phyloP scores from a whole-genome alignment of 2,797 vertebrate species.

The Trichosurus vulpecula region DNA sequence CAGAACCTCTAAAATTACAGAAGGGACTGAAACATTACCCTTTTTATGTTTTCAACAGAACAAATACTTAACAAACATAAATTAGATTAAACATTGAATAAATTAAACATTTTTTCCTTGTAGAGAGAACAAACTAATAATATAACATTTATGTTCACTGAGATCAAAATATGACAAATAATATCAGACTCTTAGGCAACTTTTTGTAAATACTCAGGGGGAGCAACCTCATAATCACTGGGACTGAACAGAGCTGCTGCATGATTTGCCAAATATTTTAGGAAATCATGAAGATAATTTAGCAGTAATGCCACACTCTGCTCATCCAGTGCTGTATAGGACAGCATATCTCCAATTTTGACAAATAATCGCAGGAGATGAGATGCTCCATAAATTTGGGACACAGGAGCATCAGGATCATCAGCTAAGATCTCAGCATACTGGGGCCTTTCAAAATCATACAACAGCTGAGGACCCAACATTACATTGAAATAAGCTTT shows the following conservation, averaged over 20 bases:
- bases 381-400: slow-evolving; percentile 93
- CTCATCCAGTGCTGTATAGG: slow-evolving; percentile 90
- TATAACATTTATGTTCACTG: background rate
- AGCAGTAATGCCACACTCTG: slow-evolving; percentile 94
- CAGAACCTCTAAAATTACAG: slow-evolving; percentile 20
- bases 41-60: background rate
- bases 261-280: slow-evolving; percentile 96
- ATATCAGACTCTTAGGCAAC: slow-evolving; percentile 85
- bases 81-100: slow-evolving; percentile 34
- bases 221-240: slow-evolving; percentile 95
- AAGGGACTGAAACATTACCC: background rate
- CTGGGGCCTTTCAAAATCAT: slow-evolving; percentile 95
- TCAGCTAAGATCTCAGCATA: slow-evolving; percentile 93
- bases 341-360: slow-evolving; percentile 93
- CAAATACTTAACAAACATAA: background rate
- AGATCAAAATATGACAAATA: background rate
- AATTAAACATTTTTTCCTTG: background rate
- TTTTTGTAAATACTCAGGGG: slow-evolving; percentile 95
- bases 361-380: slow-evolving; percentile 93
- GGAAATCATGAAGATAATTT: slow-evolving; percentile 94
- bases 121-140: slow-evolving; percentile 40
- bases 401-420: slow-evolving; percentile 92
- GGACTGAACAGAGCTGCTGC: slow-evolving; percentile 90
- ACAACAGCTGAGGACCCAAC: slow-evolving; percentile 94
- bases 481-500: slow-evolving; percentile 96